Conservation (phyloP, 2,888 invertebrate species). For the Drosophila leonis region DNA sequence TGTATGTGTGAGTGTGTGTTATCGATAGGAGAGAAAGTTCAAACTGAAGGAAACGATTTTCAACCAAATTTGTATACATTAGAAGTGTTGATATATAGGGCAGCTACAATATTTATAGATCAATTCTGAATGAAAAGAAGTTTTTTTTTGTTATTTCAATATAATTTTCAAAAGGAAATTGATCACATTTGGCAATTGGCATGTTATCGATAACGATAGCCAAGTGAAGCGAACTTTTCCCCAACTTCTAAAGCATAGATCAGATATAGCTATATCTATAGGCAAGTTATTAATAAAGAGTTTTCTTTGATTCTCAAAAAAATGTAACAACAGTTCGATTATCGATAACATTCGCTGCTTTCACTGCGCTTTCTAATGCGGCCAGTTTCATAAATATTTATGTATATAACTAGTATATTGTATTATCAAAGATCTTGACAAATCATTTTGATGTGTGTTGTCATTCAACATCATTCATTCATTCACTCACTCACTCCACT, state of each 20-base stretch:
- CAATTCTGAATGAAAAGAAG: slow-evolving; percentile 45
- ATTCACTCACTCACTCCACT: not conserved
- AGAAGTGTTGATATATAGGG: not conserved
- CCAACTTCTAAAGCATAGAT: not conserved
- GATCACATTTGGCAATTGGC: not conserved
- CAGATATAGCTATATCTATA: not conserved
- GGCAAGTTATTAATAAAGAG: slow-evolving; percentile 10
- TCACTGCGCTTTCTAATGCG: slow-evolving; percentile 74
- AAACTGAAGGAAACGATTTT: slow-evolving; percentile 12
- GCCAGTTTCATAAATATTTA: slow-evolving; percentile 18
- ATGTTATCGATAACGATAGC: slow-evolving; percentile 3
- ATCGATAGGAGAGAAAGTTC: slow-evolving; percentile 26
- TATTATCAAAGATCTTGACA: slow-evolving; percentile 30
- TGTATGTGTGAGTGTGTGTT: not conserved
- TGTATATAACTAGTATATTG: slow-evolving; percentile 14
- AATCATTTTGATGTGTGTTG: slow-evolving; percentile 29
- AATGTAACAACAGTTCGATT: slow-evolving; percentile 10
- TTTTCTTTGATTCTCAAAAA: slow-evolving; percentile 49
- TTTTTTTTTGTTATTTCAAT: slow-evolving; percentile 58
- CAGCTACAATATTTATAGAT: not conserved
- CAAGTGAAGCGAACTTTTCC: not conserved
- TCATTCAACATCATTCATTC: slow-evolving; percentile 37
- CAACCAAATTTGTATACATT: not conserved
- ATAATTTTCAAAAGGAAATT: not conserved
- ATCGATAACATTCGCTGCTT: slow-evolving; percentile 51